Conservation (phyloP, 2,797 vertebrate species). For the Falco biarmicus region DNA sequence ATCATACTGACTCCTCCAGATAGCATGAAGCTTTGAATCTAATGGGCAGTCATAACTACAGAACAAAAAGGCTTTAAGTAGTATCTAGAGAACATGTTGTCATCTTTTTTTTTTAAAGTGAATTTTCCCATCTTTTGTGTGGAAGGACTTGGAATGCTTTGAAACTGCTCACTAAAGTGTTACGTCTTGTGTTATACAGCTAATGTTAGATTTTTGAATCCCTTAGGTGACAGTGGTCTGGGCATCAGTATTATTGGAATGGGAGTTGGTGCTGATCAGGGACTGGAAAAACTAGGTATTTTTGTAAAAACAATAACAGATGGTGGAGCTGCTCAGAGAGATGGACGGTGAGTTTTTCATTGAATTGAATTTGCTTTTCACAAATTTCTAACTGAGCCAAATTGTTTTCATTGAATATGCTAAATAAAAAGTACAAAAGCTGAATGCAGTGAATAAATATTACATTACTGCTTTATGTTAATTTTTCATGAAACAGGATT, state of each 20-base stretch:
- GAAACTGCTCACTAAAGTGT: neutral
- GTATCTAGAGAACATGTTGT: neutral
- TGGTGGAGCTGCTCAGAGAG: conserved; percentile 88
- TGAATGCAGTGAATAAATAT: neutral
- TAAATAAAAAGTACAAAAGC: neutral
- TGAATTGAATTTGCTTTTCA: neutral
- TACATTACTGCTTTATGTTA: neutral
- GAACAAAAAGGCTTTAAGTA: neutral
- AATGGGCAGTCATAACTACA: neutral
- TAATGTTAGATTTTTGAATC: conserved; percentile 10
- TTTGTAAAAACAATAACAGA: conserved; percentile 95
- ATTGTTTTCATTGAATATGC: neutral
- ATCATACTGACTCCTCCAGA: neutral
- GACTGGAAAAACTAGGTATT: conserved; percentile 92
- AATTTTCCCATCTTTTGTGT: neutral
- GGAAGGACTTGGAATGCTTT: neutral
- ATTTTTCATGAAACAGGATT: rapidly evolving
- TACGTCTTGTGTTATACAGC: neutral
- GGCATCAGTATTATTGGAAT: conserved; percentile 96
- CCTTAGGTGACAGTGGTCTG: conserved; percentile 89
- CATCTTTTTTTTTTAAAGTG: neutral
- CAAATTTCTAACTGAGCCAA: neutral
- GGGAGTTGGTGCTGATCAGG: conserved; percentile 94
- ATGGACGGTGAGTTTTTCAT: conserved; percentile 84
- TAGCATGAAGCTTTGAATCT: neutral